These are phyloP conservation scores for Drosophila pseudoananassae DNA, from an alignment of 1,140 invertebrate genomes.

Conservation along the genomic window DNA sequence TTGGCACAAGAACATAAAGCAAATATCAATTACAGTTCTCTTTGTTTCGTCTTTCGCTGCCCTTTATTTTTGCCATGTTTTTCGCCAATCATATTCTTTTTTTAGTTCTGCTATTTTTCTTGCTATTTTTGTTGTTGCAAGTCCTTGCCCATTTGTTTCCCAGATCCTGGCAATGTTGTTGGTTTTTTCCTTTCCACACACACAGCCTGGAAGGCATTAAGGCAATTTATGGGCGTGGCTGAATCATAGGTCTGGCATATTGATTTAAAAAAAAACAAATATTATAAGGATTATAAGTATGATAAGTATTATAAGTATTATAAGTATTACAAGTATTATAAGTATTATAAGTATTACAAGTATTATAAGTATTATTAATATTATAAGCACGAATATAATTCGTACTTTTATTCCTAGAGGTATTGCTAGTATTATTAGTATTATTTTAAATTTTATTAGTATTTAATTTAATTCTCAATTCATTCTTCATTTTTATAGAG, in stretches of 20 bases:
- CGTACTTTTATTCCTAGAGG: too few relatives aligned
- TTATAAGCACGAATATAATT: too few relatives aligned
- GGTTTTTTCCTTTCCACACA: neutral
- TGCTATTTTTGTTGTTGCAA: too few relatives aligned
- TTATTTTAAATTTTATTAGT: neutral
- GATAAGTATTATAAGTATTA: too few relatives aligned
- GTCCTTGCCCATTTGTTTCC: too few relatives aligned
- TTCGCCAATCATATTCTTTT: slow-evolving; percentile 9
- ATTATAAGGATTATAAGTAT: too few relatives aligned
- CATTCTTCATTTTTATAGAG: neutral
- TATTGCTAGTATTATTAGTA: neutral
- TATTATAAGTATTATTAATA: neutral
- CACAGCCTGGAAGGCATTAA: slow-evolving; percentile 28
- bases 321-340: too few relatives aligned
- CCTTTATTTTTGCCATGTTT: slow-evolving; percentile 6
- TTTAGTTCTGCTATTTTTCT: neutral
- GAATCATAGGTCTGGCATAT: slow-evolving; percentile 39
- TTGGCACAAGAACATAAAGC: slow-evolving; percentile 55
- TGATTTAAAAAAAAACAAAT: slow-evolving; percentile 6
- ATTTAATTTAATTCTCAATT: neutral
- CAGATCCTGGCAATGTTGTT: too few relatives aligned
- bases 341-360: too few relatives aligned
- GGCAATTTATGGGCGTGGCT: slow-evolving; percentile 52
- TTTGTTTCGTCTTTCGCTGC: slow-evolving; percentile 29
- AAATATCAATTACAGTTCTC: slow-evolving; percentile 72